Evolutionary conservation across 1,140 invertebrate species (phyloP).

Genomic region (Nephila pilipes): DNA sequence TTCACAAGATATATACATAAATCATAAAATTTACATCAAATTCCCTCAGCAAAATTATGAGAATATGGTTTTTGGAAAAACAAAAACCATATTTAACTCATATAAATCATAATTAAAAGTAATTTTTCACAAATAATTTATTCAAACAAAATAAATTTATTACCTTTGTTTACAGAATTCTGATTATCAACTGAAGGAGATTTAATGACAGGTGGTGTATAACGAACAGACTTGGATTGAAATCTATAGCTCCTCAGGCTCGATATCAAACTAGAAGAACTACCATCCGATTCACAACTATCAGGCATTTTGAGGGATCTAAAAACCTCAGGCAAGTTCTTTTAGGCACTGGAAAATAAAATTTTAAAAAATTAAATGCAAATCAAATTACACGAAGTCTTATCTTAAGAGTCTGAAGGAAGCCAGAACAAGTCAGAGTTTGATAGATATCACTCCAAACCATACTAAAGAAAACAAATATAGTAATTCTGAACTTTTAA

Average conservation of each 20-base stretch:
- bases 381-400: no score
- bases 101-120: not conserved
- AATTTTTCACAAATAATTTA: not conserved
- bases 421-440: no score
- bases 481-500: no score
- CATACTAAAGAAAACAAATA: no score
- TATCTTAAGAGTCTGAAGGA: no score
- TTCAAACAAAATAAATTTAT: not conserved
- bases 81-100: not conserved
- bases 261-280: slow-evolving; percentile 20
- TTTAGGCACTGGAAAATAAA: slow-evolving; percentile 8
- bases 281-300: slow-evolving; percentile 31
- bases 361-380: no score
- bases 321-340: not conserved
- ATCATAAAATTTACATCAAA: not conserved
- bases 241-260: slow-evolving; percentile 49
- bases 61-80: not conserved
- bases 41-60: not conserved
- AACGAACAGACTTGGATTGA: not conserved
- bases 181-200: not conserved
- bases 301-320: slow-evolving; percentile 45
- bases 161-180: not conserved
- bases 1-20: not conserved
- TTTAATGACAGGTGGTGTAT: not conserved
- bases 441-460: no score